A percentile compares a stretch with the other conserved stretches of the same genome.
phyloP scores from a whole-genome alignment of 1,140 invertebrate species.

The Ladona fulva region DNA sequence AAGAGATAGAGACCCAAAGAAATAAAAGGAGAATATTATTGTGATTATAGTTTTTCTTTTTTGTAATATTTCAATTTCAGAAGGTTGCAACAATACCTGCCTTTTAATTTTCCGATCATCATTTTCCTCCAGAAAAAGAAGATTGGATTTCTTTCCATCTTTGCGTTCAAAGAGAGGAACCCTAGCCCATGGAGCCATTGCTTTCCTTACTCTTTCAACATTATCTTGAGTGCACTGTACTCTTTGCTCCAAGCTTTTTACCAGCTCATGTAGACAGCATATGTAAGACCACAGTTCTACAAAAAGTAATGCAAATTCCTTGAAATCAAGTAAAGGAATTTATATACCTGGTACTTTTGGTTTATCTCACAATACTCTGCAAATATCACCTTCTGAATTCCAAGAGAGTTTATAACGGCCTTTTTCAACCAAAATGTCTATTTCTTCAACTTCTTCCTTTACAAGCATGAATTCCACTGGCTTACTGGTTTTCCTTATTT shows the following conservation, averaged over 20 bases:
- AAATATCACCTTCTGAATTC: slow-evolving; percentile 60
- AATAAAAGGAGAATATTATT: too few species aligned
- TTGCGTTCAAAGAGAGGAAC: slow-evolving; percentile 74
- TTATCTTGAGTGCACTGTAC: slow-evolving; percentile 79
- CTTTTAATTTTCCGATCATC: slow-evolving; percentile 60
- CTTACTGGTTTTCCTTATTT: slow-evolving; percentile 64
- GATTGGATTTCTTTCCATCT: slow-evolving; percentile 71
- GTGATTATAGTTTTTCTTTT: too few species aligned
- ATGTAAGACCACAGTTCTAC: slow-evolving; percentile 72
- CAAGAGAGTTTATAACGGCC: slow-evolving; percentile 70
- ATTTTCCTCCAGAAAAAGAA: slow-evolving; percentile 75
- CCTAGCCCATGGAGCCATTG: slow-evolving; percentile 70
- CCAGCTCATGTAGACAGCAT: slow-evolving; percentile 59
- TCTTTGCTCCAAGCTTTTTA: slow-evolving; percentile 67
- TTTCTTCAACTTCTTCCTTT: slow-evolving; percentile 62
- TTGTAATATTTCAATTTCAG: too few species aligned
- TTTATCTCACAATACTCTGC: too few species aligned
- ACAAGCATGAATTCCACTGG: slow-evolving; percentile 78
- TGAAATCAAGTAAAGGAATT: too few species aligned
- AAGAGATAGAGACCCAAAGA: too few species aligned
- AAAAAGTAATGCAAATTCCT: not conserved
- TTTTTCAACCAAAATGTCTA: slow-evolving; percentile 67
- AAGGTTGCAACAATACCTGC: slow-evolving; percentile 23
- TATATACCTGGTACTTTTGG: too few species aligned
- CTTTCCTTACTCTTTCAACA: slow-evolving; percentile 62